Evolutionary conservation across 2,797 vertebrate genomes (phyloP).

Genomic region (Centroberyx gerrardi): DNA sequence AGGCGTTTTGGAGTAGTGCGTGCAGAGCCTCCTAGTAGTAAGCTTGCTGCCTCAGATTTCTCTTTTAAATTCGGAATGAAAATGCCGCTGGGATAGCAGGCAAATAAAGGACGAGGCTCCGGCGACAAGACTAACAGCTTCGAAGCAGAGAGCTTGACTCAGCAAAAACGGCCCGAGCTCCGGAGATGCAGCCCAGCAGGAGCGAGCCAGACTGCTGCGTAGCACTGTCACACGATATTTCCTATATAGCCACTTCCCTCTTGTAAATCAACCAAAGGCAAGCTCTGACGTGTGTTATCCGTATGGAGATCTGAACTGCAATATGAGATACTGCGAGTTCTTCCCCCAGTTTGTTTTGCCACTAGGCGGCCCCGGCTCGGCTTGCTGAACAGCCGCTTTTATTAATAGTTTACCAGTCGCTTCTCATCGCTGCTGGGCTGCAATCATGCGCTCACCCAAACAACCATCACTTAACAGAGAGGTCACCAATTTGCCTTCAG

Average conservation of each 20-base stretch:
- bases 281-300: too few species aligned
- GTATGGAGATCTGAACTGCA: too few species aligned
- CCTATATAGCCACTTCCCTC: too few species aligned
- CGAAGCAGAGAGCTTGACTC: constrained; percentile 56
- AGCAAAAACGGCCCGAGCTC: constrained; percentile 45
- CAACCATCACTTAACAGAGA: neutral
- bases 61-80: too few species aligned
- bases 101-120: neutral
- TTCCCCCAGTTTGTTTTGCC: neutral
- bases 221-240: too few species aligned
- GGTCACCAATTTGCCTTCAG: neutral
- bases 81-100: too few species aligned
- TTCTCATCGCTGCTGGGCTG: constrained; percentile 16
- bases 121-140: constrained; percentile 1
- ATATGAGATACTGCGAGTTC: too few species aligned
- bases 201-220: neutral
- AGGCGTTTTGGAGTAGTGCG: neutral
- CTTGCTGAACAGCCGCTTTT: neutral
- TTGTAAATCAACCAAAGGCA: too few species aligned
- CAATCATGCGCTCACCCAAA: neutral
- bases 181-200: neutral
- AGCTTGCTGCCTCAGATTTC: too few species aligned
- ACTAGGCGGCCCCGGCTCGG: neutral
- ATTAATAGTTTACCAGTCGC: constrained; percentile 10
- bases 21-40: too few species aligned